These are phyloP conservation scores for Neoniphon sammara DNA, from an alignment of 2,797 vertebrate genomes.

Conservation along the genomic window DNA sequence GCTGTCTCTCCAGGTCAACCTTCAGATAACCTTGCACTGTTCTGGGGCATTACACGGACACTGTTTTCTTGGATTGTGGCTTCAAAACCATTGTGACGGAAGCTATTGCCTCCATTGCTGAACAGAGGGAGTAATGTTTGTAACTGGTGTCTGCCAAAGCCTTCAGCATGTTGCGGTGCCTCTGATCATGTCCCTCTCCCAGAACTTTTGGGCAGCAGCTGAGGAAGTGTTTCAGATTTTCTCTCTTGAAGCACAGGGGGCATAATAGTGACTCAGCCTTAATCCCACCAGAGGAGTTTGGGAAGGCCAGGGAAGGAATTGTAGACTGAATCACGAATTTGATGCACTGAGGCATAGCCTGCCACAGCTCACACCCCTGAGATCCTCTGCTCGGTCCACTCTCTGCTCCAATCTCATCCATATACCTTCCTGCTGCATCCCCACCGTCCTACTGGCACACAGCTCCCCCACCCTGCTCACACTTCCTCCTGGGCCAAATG, in stretches of 20 bases:
- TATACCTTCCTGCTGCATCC: conserved; percentile 2
- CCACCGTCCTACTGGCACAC: neutral
- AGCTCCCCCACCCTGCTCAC: neutral
- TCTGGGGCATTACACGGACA: neutral
- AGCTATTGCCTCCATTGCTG: conserved; percentile 3
- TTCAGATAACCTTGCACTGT: conserved; percentile 6
- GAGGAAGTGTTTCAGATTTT: neutral
- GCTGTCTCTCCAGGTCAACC: neutral
- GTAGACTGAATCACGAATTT: conserved; percentile 1
- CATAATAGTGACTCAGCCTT: neutral
- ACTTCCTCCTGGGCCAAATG: neutral
- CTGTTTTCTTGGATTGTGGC: neutral
- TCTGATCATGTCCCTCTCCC: conserved; percentile 10
- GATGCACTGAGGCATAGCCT: neutral
- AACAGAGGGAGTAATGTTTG: conserved; percentile 1
- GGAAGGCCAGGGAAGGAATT: neutral
- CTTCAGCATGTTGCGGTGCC: neutral
- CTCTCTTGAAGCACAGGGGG: conserved; percentile 1
- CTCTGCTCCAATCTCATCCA: conserved; percentile 5
- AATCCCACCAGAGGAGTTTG: neutral
- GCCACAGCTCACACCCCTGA: neutral
- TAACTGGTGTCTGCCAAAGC: conserved; percentile 3
- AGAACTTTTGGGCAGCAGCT: neutral
- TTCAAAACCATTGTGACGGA: conserved; percentile 13
- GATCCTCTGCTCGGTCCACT: neutral